These are phyloP conservation scores for Pseudomugil tenellus DNA, from an alignment of 2,797 vertebrate species.

Conservation along the genomic window DNA sequence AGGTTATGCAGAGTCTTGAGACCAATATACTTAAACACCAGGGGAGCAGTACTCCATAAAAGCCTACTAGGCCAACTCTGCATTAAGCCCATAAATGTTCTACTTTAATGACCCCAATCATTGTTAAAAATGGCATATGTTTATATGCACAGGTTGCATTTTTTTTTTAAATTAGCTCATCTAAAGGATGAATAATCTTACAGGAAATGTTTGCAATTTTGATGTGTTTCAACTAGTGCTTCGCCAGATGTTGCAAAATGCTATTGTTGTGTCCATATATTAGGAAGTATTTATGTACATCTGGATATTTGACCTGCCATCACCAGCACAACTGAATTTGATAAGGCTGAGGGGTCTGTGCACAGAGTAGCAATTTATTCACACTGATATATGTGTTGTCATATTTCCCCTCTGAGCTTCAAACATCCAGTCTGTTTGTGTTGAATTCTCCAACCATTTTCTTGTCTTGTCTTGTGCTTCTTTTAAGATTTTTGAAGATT, in stretches of 20 bases:
- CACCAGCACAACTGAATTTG: slow-evolving; percentile 36
- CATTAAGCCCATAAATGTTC: slow-evolving; percentile 77
- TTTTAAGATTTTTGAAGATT: slow-evolving; percentile 34
- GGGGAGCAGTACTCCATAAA: slow-evolving; percentile 80
- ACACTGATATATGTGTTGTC: slow-evolving; percentile 22
- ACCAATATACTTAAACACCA: slow-evolving; percentile 80
- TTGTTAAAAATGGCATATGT: slow-evolving; percentile 71
- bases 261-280: slow-evolving; percentile 4
- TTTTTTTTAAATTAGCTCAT: slow-evolving; percentile 51
- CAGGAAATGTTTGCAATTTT: slow-evolving; percentile 35
- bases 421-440: slow-evolving; percentile 40
- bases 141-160: slow-evolving; percentile 60
- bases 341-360: slow-evolving; percentile 26
- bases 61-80: slow-evolving; percentile 63
- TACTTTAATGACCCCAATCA: slow-evolving; percentile 78
- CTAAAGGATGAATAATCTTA: slow-evolving; percentile 33
- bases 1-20: slow-evolving; percentile 81
- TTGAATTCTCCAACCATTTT: slow-evolving; percentile 31
- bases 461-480: slow-evolving; percentile 3
- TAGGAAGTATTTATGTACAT: slow-evolving; percentile 23
- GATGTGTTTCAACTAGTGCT: slow-evolving; percentile 23
- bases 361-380: slow-evolving; percentile 31
- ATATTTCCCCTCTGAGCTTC: slow-evolving; percentile 41
- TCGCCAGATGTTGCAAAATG: slow-evolving; percentile 12
- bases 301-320: slow-evolving; percentile 44